Percentiles rank a stretch among this genome's conserved stretches.
Conservation (phyloP, 1,140 invertebrate species). For the Bombus ignitus region DNA sequence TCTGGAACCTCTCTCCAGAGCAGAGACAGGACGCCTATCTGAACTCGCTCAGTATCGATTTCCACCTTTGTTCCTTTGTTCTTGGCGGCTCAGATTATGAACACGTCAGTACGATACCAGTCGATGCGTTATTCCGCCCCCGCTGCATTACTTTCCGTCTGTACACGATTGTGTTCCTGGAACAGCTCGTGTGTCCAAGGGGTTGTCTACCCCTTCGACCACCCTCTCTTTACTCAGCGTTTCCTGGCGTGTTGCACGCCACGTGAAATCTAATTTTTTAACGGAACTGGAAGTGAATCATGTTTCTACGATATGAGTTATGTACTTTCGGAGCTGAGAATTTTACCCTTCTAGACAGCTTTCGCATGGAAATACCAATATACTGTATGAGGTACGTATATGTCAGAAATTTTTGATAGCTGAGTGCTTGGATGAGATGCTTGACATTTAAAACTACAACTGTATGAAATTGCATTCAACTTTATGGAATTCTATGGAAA, state of each 20-base stretch:
- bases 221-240: neutral
- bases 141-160: conserved; percentile 6
- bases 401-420: neutral
- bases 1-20: conserved; percentile 10
- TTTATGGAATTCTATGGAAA: too few species aligned
- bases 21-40: neutral
- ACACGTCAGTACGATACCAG: conserved; percentile 35
- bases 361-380: neutral
- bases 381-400: neutral
- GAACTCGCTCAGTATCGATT: conserved; percentile 48
- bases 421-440: too few species aligned
- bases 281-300: neutral
- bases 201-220: conserved; percentile 1
- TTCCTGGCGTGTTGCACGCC: conserved; percentile 28
- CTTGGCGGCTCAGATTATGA: conserved; percentile 26
- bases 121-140: conserved; percentile 19
- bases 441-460: too few species aligned
- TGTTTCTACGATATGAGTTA: neutral
- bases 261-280: conserved; percentile 7
- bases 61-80: conserved; percentile 32
- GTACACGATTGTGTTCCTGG: neutral
- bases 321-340: neutral
- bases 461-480: too few species aligned
- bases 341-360: neutral
- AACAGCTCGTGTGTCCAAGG: conserved; percentile 8